Base-by-base conservation (phyloP, 2,113 vertebrate genomes). In the Varanus komodoensis region DNA sequence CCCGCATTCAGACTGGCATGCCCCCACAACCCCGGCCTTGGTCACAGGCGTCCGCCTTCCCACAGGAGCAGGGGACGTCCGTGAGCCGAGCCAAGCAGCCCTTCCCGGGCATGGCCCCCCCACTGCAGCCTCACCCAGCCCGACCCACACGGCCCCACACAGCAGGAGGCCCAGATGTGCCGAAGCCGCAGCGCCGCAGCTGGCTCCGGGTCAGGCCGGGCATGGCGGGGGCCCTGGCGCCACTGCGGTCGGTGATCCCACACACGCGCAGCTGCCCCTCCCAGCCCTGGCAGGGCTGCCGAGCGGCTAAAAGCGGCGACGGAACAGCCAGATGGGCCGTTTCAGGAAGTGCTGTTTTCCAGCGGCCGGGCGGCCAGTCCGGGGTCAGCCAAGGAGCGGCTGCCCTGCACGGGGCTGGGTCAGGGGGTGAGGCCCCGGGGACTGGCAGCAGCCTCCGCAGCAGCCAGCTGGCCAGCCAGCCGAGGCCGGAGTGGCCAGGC, bases 241-340 rank as follows among this genome's bases (percentile, higher is more conserved):
- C 96, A 96, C 93, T 96, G 96, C 92, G 96, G 95, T 94, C 95
- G 95, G 21, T 38, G 9, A 89, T 95, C 95, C 95, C 96, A 95
- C 96, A 93, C 95, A 95, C 38, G 1, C 89, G 78, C 94, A 1
- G 90, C 93, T 95, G 92, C 94, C 95, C 91, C 57, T 91, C 86
- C 82, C 89, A 12, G 93, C 91, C 93, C 95, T 94, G 94, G 94
- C 96, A 95, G 86, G 0, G 93, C 89, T 73, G 68, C 84, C 73
- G 88, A 27, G 94, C 90, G 69, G 86, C 91, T 88, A 61, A 86
- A 87, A 92, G 89, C 75, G 32, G 89, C 87, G 69, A 5, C 93
- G 91, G 91, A 94, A 89, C 0, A 73, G 93, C 95, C 92, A 32
- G 4, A 1, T 0, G 44, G 1, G 90, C 96, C 95, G 94, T 96